Evolutionary conservation across 2,113 vertebrate species (phyloP).

Genomic region (Scolopax mira): DNA sequence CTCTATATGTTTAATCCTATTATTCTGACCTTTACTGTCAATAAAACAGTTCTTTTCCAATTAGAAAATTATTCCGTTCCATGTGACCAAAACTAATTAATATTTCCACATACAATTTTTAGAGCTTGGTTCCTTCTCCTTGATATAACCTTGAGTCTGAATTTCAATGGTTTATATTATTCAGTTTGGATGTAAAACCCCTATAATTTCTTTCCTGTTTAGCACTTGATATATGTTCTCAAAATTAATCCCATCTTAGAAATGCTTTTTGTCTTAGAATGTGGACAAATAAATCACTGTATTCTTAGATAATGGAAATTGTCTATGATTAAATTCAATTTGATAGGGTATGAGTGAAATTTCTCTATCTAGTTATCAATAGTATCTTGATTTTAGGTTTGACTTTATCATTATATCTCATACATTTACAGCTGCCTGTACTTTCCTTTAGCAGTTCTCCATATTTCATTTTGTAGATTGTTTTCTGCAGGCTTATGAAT

Average conservation of each 20-base stretch:
- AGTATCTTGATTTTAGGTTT: constrained; percentile 57
- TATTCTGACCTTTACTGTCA: neutral
- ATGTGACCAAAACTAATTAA: neutral
- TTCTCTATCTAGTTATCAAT: constrained; percentile 35
- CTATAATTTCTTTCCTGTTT: constrained; percentile 32
- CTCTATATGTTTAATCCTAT: neutral
- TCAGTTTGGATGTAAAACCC: neutral
- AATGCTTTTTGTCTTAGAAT: constrained; percentile 35
- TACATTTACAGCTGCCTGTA: constrained; percentile 29
- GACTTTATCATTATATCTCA: constrained; percentile 23
- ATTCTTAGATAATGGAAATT: constrained; percentile 36
- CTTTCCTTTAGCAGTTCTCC: constrained; percentile 30
- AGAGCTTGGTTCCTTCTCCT: neutral
- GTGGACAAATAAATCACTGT: constrained; percentile 32
- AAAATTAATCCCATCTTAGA: constrained; percentile 44
- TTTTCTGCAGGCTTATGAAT: constrained; percentile 32
- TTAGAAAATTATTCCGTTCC: neutral
- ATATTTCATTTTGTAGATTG: constrained; percentile 47
- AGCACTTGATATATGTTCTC: neutral
- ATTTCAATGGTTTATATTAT: constrained; percentile 10
- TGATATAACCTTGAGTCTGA: constrained; percentile 12
- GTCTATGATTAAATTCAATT: constrained; percentile 50
- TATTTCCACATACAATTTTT: neutral
- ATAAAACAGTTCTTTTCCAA: neutral
- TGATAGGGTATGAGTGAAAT: constrained; percentile 20